Evolutionary conservation across 2,888 invertebrate genomes (phyloP).

Genomic region (Epicampocera succincta): DNA sequence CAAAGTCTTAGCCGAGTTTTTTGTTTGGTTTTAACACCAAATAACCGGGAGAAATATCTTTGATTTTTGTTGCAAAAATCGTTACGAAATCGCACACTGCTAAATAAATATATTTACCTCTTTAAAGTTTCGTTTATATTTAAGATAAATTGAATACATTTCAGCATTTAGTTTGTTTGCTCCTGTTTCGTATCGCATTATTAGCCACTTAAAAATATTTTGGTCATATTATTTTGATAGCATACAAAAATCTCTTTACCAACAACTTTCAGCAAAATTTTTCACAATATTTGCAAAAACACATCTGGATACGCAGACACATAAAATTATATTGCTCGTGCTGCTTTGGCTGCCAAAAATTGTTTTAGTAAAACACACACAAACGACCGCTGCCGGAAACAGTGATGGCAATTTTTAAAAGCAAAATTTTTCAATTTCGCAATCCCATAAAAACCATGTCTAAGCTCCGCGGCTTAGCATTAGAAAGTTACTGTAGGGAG

Average conservation of each 20-base stretch:
- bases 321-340: slow-evolving; percentile 45
- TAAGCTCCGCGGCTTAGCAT: no score
- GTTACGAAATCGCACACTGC: no score
- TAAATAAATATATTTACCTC: no score
- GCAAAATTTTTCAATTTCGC: neutral
- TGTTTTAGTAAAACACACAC: slow-evolving; percentile 21
- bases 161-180: slow-evolving; percentile 1
- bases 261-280: slow-evolving; percentile 42
- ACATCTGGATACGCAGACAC: slow-evolving; percentile 7
- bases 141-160: no score
- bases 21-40: no score
- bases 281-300: slow-evolving; percentile 40
- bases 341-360: slow-evolving; percentile 42
- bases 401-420: slow-evolving; percentile 29
- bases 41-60: no score
- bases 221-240: slow-evolving; percentile 56
- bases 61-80: no score
- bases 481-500: no score
- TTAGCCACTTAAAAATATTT: slow-evolving; percentile 28
- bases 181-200: slow-evolving; percentile 28
- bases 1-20: no score
- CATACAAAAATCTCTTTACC: slow-evolving; percentile 44
- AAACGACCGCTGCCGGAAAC: neutral
- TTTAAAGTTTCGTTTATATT: no score
- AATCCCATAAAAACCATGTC: no score